Conservation (phyloP, 2,888 invertebrate species). For the Metacarcinus magister region DNA sequence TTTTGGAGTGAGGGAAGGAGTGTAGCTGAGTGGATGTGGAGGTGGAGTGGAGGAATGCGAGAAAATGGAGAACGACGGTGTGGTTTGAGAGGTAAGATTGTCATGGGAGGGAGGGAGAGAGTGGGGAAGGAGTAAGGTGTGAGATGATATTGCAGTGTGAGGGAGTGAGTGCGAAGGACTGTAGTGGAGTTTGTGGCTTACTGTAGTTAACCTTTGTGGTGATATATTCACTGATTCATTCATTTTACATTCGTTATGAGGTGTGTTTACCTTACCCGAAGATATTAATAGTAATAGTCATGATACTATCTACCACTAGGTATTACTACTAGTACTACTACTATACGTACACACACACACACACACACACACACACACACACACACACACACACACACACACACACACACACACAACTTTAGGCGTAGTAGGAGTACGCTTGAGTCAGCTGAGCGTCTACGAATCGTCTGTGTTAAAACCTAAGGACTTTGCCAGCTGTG, state of each 20-base stretch:
- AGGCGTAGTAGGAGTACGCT: neutral
- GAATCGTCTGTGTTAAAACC: neutral
- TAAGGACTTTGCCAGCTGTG: neutral
- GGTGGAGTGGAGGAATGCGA: neutral
- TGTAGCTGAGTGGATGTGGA: neutral
- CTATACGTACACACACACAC: conserved; percentile 54
- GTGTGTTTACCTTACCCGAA: neutral
- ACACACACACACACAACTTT: conserved; percentile 50
- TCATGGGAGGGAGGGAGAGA: neutral
- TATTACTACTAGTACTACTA: neutral
- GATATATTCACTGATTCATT: neutral
- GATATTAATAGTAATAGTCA: neutral
- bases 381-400: conserved; percentile 55
- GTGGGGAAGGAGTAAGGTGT: neutral
- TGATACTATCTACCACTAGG: neutral
- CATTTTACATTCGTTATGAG: neutral
- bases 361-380: conserved; percentile 57
- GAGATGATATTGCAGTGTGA: neutral
- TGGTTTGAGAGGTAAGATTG: neutral
- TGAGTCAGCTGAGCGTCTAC: neutral
- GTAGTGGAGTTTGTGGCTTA: neutral
- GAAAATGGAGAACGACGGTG: neutral
- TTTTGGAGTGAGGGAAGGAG: neutral
- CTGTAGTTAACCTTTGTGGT: neutral
- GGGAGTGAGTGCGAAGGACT: neutral